These are phyloP conservation scores for Chromoteleia sp. DNA, from an alignment of 2,888 invertebrate genomes.

Conservation along the genomic window DNA sequence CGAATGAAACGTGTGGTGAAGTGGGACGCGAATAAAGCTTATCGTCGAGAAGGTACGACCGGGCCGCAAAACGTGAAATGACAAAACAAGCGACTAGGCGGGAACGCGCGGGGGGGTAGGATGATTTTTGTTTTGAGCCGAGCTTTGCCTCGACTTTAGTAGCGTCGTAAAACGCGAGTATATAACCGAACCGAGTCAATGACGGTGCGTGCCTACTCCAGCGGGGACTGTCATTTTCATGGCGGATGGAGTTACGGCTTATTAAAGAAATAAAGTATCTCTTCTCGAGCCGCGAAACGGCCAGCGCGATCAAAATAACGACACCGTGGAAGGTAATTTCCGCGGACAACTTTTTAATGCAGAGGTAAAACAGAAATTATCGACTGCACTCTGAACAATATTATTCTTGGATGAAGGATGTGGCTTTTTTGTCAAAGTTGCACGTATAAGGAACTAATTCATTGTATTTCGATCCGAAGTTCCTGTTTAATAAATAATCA, in stretches of 20 bases:
- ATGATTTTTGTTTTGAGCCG: slow-evolving; percentile 77
- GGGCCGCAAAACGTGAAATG: slow-evolving; percentile 7
- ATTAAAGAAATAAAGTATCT: slow-evolving; percentile 79
- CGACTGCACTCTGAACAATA: too few relatives aligned
- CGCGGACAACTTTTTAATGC: slow-evolving; percentile 43
- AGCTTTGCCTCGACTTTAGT: slow-evolving; percentile 77
- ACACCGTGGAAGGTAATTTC: slow-evolving; percentile 44
- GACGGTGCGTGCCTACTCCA: slow-evolving; percentile 73
- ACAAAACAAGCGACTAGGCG: slow-evolving; percentile 10
- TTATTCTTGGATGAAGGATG: too few relatives aligned
- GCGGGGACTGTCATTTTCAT: slow-evolving; percentile 78
- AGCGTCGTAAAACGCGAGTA: slow-evolving; percentile 81
- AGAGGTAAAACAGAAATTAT: slow-evolving; percentile 4
- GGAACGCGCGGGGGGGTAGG: slow-evolving; percentile 19
- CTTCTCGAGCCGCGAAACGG: slow-evolving; percentile 55
- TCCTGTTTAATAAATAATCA: too few relatives aligned
- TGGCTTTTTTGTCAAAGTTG: too few relatives aligned
- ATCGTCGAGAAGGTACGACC: slow-evolving; percentile 1
- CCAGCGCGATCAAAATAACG: slow-evolving; percentile 68
- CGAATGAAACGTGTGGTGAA: slow-evolving; percentile 49
- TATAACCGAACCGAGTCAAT: slow-evolving; percentile 84
- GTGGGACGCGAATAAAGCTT: slow-evolving; percentile 17
- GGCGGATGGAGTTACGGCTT: slow-evolving; percentile 79
- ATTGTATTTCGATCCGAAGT: too few relatives aligned
- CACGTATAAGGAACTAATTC: too few relatives aligned